phyloP scores from a whole-genome alignment of 2,888 invertebrate genomes.

The Geophilus truncorum region DNA sequence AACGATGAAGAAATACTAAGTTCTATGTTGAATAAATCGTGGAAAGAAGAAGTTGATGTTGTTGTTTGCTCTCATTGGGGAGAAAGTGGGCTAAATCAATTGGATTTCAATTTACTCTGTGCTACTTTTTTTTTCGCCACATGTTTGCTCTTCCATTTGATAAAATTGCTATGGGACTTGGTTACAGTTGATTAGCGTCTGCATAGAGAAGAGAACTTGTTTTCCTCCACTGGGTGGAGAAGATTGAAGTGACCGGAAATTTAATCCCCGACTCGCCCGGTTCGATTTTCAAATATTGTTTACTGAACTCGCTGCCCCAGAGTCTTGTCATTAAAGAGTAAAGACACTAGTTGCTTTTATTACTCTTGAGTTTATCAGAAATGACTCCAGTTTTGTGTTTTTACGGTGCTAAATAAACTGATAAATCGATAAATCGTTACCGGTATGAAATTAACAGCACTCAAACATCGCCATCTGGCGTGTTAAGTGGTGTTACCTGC shows the following conservation, averaged over 20 bases:
- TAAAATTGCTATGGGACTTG: slow-evolving; percentile 9
- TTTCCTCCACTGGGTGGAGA: not conserved
- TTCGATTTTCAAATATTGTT: not conserved
- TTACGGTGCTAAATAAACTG: too few relatives aligned
- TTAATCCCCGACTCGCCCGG: not conserved
- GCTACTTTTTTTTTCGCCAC: not conserved
- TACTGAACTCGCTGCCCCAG: too few relatives aligned
- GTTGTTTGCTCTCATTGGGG: not conserved
- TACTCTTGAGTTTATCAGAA: too few relatives aligned
- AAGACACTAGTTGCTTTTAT: too few relatives aligned
- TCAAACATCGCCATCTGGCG: not conserved
- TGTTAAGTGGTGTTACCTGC: not conserved
- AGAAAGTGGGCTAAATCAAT: not conserved
- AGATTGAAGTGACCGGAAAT: slow-evolving; percentile 14
- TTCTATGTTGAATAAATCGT: too few relatives aligned
- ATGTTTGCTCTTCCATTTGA: slow-evolving; percentile 6
- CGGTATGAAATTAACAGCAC: not conserved
- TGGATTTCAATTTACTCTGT: not conserved
- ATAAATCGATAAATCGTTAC: not conserved
- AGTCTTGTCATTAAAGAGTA: too few relatives aligned
- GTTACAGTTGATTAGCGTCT: not conserved
- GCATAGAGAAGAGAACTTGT: not conserved
- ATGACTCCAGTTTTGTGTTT: too few relatives aligned
- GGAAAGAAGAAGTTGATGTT: not conserved
- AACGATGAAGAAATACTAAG: not conserved